Evolutionary conservation across 2,113 vertebrate species (phyloP).

Genomic region (Erpornis zantholeuca): DNA sequence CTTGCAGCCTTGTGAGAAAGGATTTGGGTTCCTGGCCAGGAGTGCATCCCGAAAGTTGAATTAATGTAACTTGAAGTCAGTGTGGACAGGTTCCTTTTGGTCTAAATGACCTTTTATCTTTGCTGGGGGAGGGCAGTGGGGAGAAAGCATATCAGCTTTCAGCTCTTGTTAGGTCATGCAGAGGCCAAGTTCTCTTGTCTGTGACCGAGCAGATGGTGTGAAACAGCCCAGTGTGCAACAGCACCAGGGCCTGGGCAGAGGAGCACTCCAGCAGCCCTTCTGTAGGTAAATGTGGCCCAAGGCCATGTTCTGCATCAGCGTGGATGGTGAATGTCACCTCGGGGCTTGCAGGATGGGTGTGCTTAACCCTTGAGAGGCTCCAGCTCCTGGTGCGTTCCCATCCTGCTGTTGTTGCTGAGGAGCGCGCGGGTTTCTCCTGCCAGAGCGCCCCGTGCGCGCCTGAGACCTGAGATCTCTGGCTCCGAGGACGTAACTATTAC

Average conservation of each 20-base stretch:
- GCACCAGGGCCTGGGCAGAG: background rate
- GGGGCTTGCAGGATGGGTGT: background rate
- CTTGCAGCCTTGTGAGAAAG: constrained; percentile 35
- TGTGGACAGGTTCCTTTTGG: background rate
- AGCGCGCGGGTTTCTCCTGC: background rate
- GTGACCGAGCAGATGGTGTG: background rate
- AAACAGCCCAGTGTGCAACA: background rate
- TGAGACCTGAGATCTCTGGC: background rate
- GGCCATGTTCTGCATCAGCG: background rate
- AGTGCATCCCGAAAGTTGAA: background rate
- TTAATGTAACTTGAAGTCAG: background rate
- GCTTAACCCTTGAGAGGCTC: background rate
- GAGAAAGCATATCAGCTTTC: constrained; percentile 40
- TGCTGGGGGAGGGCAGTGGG: background rate
- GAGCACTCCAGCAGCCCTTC: background rate
- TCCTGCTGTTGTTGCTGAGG: background rate
- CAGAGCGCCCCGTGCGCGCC: rapidly evolving
- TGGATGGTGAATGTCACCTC: background rate
- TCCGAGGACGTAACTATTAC: background rate
- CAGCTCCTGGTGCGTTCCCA: background rate
- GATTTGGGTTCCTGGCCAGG: constrained; percentile 6
- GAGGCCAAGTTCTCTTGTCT: constrained; percentile 51
- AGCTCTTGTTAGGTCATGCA: background rate
- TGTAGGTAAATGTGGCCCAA: background rate
- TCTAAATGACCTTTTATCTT: constrained; percentile 48